Evolutionary conservation across 2,113 vertebrate genomes (phyloP).

Genomic region (Pelusios castaneus): DNA sequence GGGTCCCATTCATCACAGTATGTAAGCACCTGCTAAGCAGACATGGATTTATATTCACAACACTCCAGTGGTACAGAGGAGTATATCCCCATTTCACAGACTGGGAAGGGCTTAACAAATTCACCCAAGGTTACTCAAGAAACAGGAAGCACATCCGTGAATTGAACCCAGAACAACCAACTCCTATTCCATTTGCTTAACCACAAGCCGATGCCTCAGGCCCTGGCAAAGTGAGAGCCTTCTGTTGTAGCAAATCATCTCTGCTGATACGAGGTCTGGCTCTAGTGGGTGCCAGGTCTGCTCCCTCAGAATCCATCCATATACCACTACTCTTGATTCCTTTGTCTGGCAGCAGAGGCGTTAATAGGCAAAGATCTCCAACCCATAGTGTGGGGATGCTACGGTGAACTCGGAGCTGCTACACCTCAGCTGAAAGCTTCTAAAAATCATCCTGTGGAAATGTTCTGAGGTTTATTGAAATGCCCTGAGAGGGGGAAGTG

Average conservation of each 20-base stretch:
- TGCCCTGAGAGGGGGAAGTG: background rate
- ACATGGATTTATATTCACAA: background rate
- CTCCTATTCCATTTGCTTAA: background rate
- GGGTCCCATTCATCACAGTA: background rate
- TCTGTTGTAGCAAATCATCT: background rate
- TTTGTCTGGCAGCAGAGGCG: background rate
- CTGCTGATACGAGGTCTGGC: background rate
- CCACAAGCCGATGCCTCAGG: background rate
- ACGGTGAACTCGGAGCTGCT: background rate
- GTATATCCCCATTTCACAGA: background rate
- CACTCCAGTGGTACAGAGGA: background rate
- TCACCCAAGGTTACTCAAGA: background rate
- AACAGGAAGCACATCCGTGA: background rate
- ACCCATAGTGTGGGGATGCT: background rate
- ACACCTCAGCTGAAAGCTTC: background rate
- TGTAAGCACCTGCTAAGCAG: background rate
- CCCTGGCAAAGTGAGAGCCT: background rate
- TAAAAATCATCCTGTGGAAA: background rate
- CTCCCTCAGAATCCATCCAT: background rate
- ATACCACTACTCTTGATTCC: background rate
- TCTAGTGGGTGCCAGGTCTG: background rate
- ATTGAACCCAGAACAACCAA: background rate
- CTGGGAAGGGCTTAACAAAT: background rate
- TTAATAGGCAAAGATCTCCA: background rate
- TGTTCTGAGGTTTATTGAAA: background rate